Base-by-base conservation (phyloP, 37 sponge, comb jelly and placozoan species). In the Halichondria panicea region DNA sequence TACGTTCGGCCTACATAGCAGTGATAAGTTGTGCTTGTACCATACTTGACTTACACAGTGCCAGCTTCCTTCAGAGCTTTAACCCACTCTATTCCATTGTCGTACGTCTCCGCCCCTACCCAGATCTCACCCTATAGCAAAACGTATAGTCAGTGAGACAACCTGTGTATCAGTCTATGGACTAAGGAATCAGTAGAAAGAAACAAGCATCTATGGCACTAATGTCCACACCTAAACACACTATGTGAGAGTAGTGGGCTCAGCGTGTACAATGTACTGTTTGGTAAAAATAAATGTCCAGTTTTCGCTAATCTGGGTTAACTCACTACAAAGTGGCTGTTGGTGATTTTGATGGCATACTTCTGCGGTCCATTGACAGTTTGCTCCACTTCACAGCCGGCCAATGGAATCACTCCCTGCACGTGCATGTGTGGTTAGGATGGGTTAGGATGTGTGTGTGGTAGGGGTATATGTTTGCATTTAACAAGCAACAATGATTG, bases 391-490 rank as follows among this genome's bases (percentile, higher is more conserved):
- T 63, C 75, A 68, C 95, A 94, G 25, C 89, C 89, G 15, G 88
- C 98, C 56, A 97, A 63, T 0, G 98, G 98, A 27, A 97, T 94
- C 45, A 94, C 98, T 21, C 98, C 98, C 93, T 96, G n/a, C n/a
- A n/a, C n/a, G n/a, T n/a, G n/a, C n/a, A n/a, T n/a, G n/a, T n/a
- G n/a, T n/a, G n/a, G n/a, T n/a, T n/a, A n/a, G n/a, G n/a, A n/a
- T n/a, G n/a, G n/a, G n/a, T n/a, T n/a, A n/a, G n/a, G n/a, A n/a
- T n/a, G n/a, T n/a, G n/a, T n/a, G n/a, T n/a, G n/a, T n/a, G n/a
- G n/a, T n/a, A n/a, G n/a, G n/a, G n/a, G n/a, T n/a, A n/a, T n/a
- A n/a, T n/a, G n/a, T n/a, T n/a, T n/a, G n/a, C n/a, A n/a, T n/a
- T n/a, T n/a, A n/a, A n/a, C n/a, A n/a, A n/a, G n/a, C n/a, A n/a